A percentile compares a stretch with the other conserved stretches of the same genome.
phyloP scores from a whole-genome alignment of 2,113 vertebrate genomes.

The Empidonax traillii region DNA sequence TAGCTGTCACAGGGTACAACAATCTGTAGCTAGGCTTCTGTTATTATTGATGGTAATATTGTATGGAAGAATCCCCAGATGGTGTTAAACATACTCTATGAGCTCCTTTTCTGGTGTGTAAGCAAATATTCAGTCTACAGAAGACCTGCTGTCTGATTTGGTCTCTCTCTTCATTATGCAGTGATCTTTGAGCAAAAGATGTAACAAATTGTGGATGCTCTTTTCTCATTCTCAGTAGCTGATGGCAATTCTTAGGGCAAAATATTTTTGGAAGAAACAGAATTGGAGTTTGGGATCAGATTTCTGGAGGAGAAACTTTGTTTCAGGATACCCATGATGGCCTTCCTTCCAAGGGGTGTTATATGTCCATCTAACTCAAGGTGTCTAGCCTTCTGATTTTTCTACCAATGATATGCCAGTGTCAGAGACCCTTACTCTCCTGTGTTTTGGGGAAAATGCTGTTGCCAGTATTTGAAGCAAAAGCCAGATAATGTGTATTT shows the following conservation, averaged over 20 bases:
- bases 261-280: not conserved
- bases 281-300: not conserved
- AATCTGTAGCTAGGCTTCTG: slow-evolving; percentile 61
- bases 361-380: not conserved
- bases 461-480: not conserved
- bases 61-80: slow-evolving; percentile 53
- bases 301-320: not conserved
- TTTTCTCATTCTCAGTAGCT: not conserved
- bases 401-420: not conserved
- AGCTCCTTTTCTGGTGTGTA: slow-evolving; percentile 44
- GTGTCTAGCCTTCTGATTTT: not conserved
- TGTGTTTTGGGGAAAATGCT: not conserved
- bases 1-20: slow-evolving; percentile 40
- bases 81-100: slow-evolving; percentile 51
- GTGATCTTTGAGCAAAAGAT: slow-evolving; percentile 9
- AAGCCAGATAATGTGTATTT: not conserved
- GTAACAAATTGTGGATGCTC: not conserved
- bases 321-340: fast-evolving
- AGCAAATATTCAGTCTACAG: slow-evolving; percentile 33
- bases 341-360: not conserved
- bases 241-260: not conserved
- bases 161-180: slow-evolving; percentile 1
- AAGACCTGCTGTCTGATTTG: slow-evolving; percentile 48
- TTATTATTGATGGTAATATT: slow-evolving; percentile 53
- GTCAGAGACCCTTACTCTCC: not conserved